Base-by-base conservation (phyloP, 2,113 vertebrate species). In the Peromyscus californicus region DNA sequence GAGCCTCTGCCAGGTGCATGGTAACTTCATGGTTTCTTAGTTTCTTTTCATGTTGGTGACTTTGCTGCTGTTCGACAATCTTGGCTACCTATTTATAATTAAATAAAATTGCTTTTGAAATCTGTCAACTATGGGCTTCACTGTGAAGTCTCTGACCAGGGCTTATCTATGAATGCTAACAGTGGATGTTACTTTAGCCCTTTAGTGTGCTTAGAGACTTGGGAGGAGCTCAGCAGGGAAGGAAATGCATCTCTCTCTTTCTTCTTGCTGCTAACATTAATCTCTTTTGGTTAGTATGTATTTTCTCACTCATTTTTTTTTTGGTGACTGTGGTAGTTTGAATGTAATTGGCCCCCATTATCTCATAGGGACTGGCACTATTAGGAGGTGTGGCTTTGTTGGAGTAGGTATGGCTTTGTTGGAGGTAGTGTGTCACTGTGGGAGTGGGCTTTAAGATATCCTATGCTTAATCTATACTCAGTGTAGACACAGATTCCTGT, bases 1-100 rank as follows among this genome's bases (percentile, higher is more conserved):
- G 17, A 83, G 1, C 80, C 87, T 75, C 42, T 91, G 17, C 36
- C 12, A 42, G 36, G 5, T 51, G 3, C 26, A 45, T 39, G 80
- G 12, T 24, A 39, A 42, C 42, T 70, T 76, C 3, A 2, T 51
- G 42, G 65, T 39, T 89, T 31, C 86, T 78, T 79, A 51, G 33
- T 3, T 79, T 26, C 21, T 51, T 89, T 95, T 89, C 21, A 85
- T 70, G 31, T 69, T 45, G 42, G 12, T 3, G 12, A 69, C 22
- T 74, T 88, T 87, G 19, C 42, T 93, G n/a, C 42, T 89, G 19
- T 96, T 75, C 93, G 24, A 22, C 89, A 89, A 89, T 70, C 63
- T 88, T 85, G 57, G 11, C 26, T 86, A 31, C 22, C 26, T 31
- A 63, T 42, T 63, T 76, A 51, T 78, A 48, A 76, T 82, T 42